These are phyloP conservation scores for Autographa pulchrina DNA, from an alignment of 2,888 invertebrate genomes.

Conservation along the genomic window DNA sequence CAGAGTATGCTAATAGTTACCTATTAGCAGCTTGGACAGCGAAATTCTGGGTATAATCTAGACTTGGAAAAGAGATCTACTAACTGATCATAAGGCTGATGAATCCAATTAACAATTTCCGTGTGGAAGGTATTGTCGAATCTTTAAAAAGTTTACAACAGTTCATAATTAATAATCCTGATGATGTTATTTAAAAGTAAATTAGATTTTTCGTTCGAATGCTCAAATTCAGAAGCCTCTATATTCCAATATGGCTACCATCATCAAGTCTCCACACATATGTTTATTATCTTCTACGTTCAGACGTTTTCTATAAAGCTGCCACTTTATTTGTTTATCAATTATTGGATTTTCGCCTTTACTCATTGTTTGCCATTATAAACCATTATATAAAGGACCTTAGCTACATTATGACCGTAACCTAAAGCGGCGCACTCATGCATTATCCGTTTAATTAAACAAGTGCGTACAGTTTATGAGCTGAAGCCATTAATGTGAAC, in stretches of 20 bases:
- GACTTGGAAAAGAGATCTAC: background rate
- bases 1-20: conserved; percentile 1
- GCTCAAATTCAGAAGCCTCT: too few relatives aligned
- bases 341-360: background rate
- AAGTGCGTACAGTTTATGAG: conserved; percentile 68
- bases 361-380: background rate
- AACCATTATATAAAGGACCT: conserved; percentile 52
- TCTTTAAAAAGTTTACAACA: too few relatives aligned
- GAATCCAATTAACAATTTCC: background rate
- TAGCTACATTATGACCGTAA: conserved; percentile 44
- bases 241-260: too few relatives aligned
- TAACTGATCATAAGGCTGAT: background rate
- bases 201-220: too few relatives aligned
- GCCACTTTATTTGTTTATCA: background rate
- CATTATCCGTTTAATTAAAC: conserved; percentile 72
- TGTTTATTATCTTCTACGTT: background rate
- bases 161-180: too few relatives aligned
- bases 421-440: conserved; percentile 55
- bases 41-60: background rate
- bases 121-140: background rate
- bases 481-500: conserved; percentile 67
- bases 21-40: background rate
- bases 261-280: background rate
- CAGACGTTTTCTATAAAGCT: background rate
- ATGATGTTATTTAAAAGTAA: too few relatives aligned